Base-by-base conservation (phyloP, 2,113 vertebrate genomes). In the Rhinopomastus cyanomelas region DNA sequence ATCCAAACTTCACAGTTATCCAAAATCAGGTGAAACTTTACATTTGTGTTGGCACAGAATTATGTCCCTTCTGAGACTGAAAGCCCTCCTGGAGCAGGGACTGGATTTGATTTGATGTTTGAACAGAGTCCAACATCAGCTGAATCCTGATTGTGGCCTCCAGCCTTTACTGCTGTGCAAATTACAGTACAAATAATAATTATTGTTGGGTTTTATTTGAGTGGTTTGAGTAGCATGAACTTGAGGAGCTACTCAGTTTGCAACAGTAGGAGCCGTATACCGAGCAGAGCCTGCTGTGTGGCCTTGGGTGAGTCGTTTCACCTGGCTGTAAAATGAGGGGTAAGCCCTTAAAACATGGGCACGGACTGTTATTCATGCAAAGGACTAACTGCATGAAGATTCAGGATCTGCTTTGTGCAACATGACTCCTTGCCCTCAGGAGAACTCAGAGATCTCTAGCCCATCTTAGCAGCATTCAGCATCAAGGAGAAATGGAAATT, bases 181-280 rank as follows among this genome's bases (percentile, higher is more conserved):
- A 93, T 79, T 95, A 67, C 87, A 53, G 52, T 17, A 32, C 81
- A 90, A 94, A 69, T 59, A 78, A 42, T 93, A 85, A 95, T 94
- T 91, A 93, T 72, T 85, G 60, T 90, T 85, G 85, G 92, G 74
- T 93, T 94, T 87, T 93, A 81, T 87, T 91, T 85, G 90, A 91
- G 78, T 80, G 67, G 81, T 79, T 51, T 82, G 71, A 88, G 86
- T 90, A 79, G 86, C 67, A 37, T 34, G 51, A 69, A 71, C 86
- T 88, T 91, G 86, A 92, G 95, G 81, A 94, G 90, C 61, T 67
- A 22, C 30, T 66, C 55, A 55, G 44, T 95, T 91, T 92, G 84
- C 71, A 78, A 72, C 78, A 67, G 14, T 72, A 86, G 73, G 61
- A 73, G 57, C 80, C 81, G 12, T 72, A 77, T 79, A 62, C 88